Evolutionary conservation across 2,888 invertebrate species (phyloP).

Genomic region (Theodoxus fluviatilis): DNA sequence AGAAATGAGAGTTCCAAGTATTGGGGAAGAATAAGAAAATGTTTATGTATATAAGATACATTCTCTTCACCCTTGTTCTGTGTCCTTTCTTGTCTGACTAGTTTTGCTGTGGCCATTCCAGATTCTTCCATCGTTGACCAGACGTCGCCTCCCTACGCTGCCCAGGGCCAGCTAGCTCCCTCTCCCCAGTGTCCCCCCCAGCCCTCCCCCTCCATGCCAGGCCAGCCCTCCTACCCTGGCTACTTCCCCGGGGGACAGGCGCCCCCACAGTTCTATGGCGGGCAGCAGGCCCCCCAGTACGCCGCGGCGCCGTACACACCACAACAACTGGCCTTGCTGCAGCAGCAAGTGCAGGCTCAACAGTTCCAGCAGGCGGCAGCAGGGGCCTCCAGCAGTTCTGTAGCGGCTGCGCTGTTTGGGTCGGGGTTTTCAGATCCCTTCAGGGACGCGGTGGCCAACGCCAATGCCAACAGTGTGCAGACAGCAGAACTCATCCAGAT

Average conservation of each 20-base stretch:
- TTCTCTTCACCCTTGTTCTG: no score
- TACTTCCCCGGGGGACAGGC: slow-evolving; percentile 1
- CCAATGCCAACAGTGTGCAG: no score
- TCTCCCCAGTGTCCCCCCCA: slow-evolving; percentile 30
- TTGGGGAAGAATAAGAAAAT: no score
- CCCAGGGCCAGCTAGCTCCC: slow-evolving; percentile 26
- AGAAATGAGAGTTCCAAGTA: no score
- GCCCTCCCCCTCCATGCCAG: slow-evolving; percentile 27
- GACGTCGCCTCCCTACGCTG: slow-evolving; percentile 12
- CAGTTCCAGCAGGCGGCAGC: slow-evolving; percentile 21
- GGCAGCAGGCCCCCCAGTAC: slow-evolving; percentile 10
- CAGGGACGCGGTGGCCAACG: no score
- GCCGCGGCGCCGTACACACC: slow-evolving; percentile 22
- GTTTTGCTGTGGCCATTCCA: no score
- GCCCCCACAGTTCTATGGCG: slow-evolving; percentile 20
- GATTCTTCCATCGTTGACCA: slow-evolving; percentile 24
- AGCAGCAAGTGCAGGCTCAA: slow-evolving; percentile 20
- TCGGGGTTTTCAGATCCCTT: slow-evolving; percentile 12
- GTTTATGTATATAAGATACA: no score
- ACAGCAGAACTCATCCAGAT: no score
- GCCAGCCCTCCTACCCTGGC: slow-evolving; percentile 33
- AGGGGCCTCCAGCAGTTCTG: no score
- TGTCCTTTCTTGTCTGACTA: no score
- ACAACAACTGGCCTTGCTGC: slow-evolving; percentile 25
- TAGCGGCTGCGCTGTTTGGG: no score